A percentile compares a stretch with the other conserved stretches of the same genome.
phyloP scores from a whole-genome alignment of 1,140 invertebrate genomes.

The Globodera rostochiensis region DNA sequence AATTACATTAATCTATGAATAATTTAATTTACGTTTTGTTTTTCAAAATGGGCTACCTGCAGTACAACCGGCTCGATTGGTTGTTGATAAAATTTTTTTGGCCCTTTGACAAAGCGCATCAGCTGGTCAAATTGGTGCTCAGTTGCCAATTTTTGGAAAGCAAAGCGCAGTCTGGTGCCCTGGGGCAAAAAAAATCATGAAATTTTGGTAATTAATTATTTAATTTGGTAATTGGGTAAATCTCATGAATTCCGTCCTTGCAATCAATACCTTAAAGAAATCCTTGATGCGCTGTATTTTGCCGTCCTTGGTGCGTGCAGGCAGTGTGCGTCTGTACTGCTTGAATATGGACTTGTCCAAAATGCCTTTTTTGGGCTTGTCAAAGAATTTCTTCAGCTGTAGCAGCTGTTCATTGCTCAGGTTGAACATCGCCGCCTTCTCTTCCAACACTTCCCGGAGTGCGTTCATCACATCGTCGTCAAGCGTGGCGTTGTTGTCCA shows the following conservation, averaged over 20 bases:
- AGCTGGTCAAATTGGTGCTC: too few species aligned
- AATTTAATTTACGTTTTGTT: too few species aligned
- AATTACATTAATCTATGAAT: too few species aligned
- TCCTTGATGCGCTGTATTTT: background rate
- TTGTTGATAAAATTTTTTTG: too few species aligned
- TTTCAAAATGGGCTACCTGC: too few species aligned
- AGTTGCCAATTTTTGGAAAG: too few species aligned
- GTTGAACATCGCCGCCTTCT: background rate
- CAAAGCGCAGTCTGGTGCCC: too few species aligned
- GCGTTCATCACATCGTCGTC: background rate
- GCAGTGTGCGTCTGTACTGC: background rate
- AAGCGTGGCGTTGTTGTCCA: background rate
- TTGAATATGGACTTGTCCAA: background rate
- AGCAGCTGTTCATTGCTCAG: background rate
- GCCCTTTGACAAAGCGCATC: too few species aligned
- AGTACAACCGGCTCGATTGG: too few species aligned
- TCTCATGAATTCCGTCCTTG: too few species aligned
- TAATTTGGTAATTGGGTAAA: too few species aligned
- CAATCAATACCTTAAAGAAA: background rate
- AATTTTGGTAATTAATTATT: background rate
- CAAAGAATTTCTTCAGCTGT: background rate
- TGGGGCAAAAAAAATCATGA: too few species aligned
- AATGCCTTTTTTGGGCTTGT: background rate
- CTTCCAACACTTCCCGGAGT: background rate
- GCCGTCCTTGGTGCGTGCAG: background rate